Percentiles rank a stretch among this genome's conserved stretches.
phyloP scores from a whole-genome alignment of 2,888 invertebrate species.

The Scelioninae gen. 1 region DNA sequence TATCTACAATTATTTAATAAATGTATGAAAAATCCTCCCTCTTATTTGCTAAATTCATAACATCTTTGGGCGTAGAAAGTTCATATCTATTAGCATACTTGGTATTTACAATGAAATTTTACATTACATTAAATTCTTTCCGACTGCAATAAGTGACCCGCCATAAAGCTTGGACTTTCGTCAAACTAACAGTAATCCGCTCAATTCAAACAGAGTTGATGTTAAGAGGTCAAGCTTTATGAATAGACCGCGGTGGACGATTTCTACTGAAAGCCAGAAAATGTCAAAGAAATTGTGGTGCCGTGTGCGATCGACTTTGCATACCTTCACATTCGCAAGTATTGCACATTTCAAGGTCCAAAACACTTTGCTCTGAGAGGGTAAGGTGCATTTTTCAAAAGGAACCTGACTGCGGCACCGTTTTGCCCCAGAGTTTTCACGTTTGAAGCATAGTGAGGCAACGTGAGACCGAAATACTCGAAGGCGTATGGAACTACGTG shows the following conservation, averaged over 20 bases:
- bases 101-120: not conserved
- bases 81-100: no score
- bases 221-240: conserved; percentile 40
- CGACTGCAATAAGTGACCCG: conserved; percentile 14
- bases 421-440: conserved; percentile 72
- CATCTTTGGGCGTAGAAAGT: no score
- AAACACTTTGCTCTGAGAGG: conserved; percentile 73
- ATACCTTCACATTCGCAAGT: conserved; percentile 50
- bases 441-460: conserved; percentile 66
- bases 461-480: conserved; percentile 60
- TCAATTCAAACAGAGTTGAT: conserved; percentile 45
- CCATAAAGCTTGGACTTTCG: conserved; percentile 5
- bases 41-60: no score
- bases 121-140: not conserved
- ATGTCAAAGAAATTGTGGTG: conserved; percentile 50
- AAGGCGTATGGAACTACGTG: conserved; percentile 55
- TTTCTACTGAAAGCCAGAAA: conserved; percentile 45
- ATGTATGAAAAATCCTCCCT: no score
- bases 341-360: conserved; percentile 75
- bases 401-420: conserved; percentile 39
- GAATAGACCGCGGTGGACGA: conserved; percentile 43
- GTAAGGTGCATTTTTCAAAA: conserved; percentile 75
- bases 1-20: no score
- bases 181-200: conserved; percentile 35
- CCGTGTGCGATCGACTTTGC: conserved; percentile 51